Base-by-base conservation (phyloP, 2,888 invertebrate genomes). In the Sabatieria punctata region DNA sequence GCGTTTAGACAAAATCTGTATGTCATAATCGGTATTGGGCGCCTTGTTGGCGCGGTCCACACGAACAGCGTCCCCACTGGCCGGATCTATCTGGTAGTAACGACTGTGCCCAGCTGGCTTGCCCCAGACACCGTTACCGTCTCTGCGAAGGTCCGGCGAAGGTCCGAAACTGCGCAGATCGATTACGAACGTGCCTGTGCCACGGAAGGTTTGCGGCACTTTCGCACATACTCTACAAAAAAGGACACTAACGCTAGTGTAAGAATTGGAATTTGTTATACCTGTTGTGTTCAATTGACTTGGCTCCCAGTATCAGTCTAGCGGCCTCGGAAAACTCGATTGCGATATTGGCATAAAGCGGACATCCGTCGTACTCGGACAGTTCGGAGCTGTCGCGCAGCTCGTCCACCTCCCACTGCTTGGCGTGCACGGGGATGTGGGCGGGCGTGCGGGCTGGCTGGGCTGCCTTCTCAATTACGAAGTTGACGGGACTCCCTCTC, bases 171-270 rank as follows among this genome's bases (percentile, higher is more conserved):
- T 18, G 19, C 50, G 49, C 8, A 55, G 45, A 40, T 54, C 53
- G 35, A 57, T 49, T 2, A 57, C 54, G 41, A 57, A 57, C 1
- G 57, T 53, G 18, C 57, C 57, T 19, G 50, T 41, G 41, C 52
- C 51, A 2, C 51, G 49, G 37, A 50, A 57, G n/a, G 52, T 51
- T 13, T 53, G 50, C 1, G 57, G 57, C 4, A 55, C 53, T 1
- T 51, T 47, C 3, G 45, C 35, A 39, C 52, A 54, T n/a, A n/a
- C 40, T 41, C 57, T 55, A 47, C 30, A 52, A 4, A 21, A 37
- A 37, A 46, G 19, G 8, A 24, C 26, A 2, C 3, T 41, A 8
- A 13, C 19, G n/a, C n/a, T n/a, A n/a, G n/a, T n/a, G n/a, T n/a
- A n/a, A n/a, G n/a, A n/a, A n/a, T n/a, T n/a, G n/a, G n/a, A n/a